Conservation (phyloP, 2,797 vertebrate species). For the Falco novaeseelandiae region DNA sequence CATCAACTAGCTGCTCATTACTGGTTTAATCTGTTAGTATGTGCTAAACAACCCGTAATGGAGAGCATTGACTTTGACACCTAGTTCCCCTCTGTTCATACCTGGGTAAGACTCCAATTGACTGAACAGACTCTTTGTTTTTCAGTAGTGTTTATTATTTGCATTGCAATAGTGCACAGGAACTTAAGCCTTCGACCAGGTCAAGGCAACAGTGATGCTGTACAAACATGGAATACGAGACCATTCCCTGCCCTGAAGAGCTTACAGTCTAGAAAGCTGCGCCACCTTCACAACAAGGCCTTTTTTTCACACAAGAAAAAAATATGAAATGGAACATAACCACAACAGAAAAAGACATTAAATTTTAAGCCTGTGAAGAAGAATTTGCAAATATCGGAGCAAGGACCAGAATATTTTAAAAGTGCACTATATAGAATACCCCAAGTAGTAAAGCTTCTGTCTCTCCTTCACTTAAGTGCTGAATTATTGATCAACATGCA, state of each 20-base stretch:
- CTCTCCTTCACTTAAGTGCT: neutral
- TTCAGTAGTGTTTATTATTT: conserved; percentile 55
- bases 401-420: neutral
- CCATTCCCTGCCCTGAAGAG: conserved; percentile 17
- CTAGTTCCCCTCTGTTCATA: neutral
- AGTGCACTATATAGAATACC: neutral
- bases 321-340: conserved; percentile 15
- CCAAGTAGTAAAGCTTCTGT: neutral
- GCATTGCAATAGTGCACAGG: conserved; percentile 5
- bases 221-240: neutral
- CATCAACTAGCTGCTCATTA: neutral
- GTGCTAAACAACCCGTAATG: neutral
- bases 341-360: neutral
- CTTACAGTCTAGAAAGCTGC: conserved; percentile 50
- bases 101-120: neutral
- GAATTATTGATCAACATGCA: neutral
- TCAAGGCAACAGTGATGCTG: neutral
- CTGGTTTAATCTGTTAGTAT: neutral
- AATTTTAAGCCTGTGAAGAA: neutral
- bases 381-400: neutral
- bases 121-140: neutral
- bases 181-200: neutral
- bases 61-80: neutral
- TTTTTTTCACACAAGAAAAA: neutral
- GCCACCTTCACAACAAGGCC: neutral